Percentiles rank a stretch among this genome's conserved stretches.
Conservation (phyloP, 2,888 invertebrate species). For the Xanthostigma xanthostigma region DNA sequence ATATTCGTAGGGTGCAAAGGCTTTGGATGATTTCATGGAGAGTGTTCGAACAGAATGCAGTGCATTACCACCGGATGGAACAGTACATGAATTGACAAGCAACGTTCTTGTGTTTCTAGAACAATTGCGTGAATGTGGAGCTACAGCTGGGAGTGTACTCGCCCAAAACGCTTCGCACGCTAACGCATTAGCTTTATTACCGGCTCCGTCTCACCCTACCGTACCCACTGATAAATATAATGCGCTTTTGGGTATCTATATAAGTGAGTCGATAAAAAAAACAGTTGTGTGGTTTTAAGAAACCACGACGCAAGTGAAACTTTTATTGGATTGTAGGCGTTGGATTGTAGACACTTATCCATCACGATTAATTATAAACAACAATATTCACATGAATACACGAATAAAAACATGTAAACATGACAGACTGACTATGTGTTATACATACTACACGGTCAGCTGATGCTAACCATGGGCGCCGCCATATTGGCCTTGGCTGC, state of each 20-base stretch:
- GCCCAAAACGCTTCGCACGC: conserved; percentile 41
- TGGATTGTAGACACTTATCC: too few species aligned
- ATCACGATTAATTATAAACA: too few species aligned
- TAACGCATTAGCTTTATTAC: conserved; percentile 33
- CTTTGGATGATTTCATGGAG: conserved; percentile 85
- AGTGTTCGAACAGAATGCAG: conserved; percentile 67
- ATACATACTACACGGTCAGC: too few species aligned
- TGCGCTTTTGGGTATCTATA: conserved; percentile 61
- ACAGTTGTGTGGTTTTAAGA: too few species aligned
- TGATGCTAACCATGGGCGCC: too few species aligned
- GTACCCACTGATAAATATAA: conserved; percentile 38
- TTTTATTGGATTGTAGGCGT: too few species aligned
- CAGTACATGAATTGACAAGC: conserved; percentile 91
- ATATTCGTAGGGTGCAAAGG: conserved; percentile 60
- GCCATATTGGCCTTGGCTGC: too few species aligned
- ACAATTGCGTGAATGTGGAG: conserved; percentile 64
- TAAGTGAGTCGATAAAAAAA: conserved; percentile 46
- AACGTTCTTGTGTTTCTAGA: conserved; percentile 88
- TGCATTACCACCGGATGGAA: conserved; percentile 89
- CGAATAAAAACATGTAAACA: too few species aligned
- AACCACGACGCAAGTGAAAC: too few species aligned
- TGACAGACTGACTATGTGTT: too few species aligned
- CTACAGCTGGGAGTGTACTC: conserved; percentile 56
- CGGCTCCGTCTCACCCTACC: conserved; percentile 29
- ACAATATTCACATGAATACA: too few species aligned